Evolutionary conservation across 2,113 vertebrate genomes (phyloP), one percentile per base, ranked within the genome.

Genomic region (Chelonoidis abingdonii): DNA sequence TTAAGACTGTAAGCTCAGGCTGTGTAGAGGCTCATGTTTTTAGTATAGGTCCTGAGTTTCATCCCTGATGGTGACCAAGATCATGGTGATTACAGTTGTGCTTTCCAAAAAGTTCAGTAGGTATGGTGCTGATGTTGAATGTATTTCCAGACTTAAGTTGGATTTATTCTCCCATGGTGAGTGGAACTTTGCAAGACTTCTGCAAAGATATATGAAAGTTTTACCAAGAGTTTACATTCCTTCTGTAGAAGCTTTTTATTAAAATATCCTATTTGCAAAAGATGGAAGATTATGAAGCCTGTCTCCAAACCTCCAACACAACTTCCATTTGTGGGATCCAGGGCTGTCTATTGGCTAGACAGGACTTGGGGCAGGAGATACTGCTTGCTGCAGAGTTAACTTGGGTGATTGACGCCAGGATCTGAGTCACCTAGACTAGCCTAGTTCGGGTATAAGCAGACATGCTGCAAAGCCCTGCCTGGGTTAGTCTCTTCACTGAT

Each of bases 201-300:
- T 1, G 0, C 41, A 80, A 54, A 22, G 0, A 54, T 0, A 0
- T 0, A 49, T 31, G 84, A n/a, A 52, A 83, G 79, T 72, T 72
- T 91, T 90, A 92, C 85, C 85, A 82, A 80, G 47, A 24, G 49
- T 57, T 53, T 1, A 0, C 16, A 14, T 85, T 44, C 75, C 80
- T 91, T 53, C 52, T 1, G 0, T 29, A 80, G 79, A 44, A 44
- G 83, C 62, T 89, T 93, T 95, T 90, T 65, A 65, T 94, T 94
- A 88, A 87, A 90, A 47, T 95, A 69, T 54, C 41, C 6, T 0
- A 72, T 56, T 86, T 93, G 41, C 13, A 81, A 59, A 85, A 97
- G 91, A 88, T 87, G 62, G 62, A 89, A 59, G 22, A 83, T 84
- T 93, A 76, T 57, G 2, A 8, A 21, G 8, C 52, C 2, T 1